Evolutionary conservation across 2,797 vertebrate genomes (phyloP).

Genomic region (Tenualosa ilisha): DNA sequence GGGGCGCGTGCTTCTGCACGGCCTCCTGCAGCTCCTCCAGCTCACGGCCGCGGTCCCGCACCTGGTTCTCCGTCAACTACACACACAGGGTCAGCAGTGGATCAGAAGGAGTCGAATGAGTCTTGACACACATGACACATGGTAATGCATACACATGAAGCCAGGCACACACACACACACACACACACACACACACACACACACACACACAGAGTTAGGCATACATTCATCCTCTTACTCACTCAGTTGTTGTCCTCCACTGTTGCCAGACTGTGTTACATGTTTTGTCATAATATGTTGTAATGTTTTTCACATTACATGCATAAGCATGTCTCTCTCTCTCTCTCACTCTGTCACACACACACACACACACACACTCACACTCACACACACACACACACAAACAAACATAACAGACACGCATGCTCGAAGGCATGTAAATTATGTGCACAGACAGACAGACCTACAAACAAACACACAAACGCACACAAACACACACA

Average conservation of each 20-base stretch:
- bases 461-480: background rate
- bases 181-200: background rate
- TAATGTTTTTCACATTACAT: too few relatives aligned
- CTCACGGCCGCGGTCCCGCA: constrained; percentile 81
- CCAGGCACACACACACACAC: background rate
- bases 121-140: background rate
- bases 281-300: too few relatives aligned
- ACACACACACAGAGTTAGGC: background rate
- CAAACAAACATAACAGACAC: background rate
- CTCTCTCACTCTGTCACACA: background rate
- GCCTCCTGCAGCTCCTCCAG: constrained; percentile 84
- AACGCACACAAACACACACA: background rate
- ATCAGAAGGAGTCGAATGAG: background rate
- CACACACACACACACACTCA: constrained; percentile 16
- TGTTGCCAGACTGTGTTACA: background rate
- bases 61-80: constrained; percentile 92
- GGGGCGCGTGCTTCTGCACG: constrained; percentile 64
- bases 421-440: too few relatives aligned
- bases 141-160: background rate
- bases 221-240: background rate
- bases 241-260: background rate
- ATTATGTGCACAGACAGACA: too few relatives aligned
- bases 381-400: background rate
- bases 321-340: too few relatives aligned
- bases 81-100: background rate